Conservation (phyloP, 2,113 vertebrate genomes). For the Megaleporinus macrocephalus region DNA sequence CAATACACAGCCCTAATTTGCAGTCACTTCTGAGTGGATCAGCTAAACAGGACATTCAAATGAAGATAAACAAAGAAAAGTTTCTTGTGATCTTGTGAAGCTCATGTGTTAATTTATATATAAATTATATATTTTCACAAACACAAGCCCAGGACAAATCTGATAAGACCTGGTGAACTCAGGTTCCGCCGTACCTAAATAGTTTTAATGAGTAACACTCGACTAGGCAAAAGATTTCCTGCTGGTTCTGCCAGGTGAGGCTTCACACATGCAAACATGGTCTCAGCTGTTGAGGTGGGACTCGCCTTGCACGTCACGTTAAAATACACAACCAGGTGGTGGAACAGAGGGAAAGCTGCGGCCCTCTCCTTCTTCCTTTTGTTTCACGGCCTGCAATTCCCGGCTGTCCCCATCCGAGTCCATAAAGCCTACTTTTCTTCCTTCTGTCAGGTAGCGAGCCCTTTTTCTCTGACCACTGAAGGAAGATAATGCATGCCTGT, state of each 20-base stretch:
- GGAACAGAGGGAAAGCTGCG: slow-evolving; percentile 45
- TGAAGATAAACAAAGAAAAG: no score
- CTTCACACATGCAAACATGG: not conserved
- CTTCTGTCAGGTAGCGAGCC: slow-evolving; percentile 50
- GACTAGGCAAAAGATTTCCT: slow-evolving; percentile 3
- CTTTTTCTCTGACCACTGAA: slow-evolving; percentile 52
- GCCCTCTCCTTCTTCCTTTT: slow-evolving; percentile 33
- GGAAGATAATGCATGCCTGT: slow-evolving; percentile 53
- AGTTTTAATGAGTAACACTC: not conserved
- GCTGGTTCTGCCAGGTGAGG: not conserved
- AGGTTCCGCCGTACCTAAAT: not conserved
- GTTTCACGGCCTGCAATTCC: slow-evolving; percentile 32
- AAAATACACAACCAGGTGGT: slow-evolving; percentile 54
- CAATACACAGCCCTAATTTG: no score
- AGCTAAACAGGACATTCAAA: no score
- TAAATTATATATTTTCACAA: no score
- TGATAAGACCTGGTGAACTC: not conserved
- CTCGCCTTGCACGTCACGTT: slow-evolving; percentile 28
- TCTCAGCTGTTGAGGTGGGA: not conserved
- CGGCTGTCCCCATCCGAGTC: not conserved
- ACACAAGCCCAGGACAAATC: not conserved
- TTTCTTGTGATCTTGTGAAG: no score
- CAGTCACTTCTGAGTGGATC: no score
- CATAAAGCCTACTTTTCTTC: slow-evolving; percentile 15
- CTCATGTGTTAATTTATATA: no score